phyloP scores from a whole-genome alignment of 2,113 vertebrate species.

The Sciurus niger region DNA sequence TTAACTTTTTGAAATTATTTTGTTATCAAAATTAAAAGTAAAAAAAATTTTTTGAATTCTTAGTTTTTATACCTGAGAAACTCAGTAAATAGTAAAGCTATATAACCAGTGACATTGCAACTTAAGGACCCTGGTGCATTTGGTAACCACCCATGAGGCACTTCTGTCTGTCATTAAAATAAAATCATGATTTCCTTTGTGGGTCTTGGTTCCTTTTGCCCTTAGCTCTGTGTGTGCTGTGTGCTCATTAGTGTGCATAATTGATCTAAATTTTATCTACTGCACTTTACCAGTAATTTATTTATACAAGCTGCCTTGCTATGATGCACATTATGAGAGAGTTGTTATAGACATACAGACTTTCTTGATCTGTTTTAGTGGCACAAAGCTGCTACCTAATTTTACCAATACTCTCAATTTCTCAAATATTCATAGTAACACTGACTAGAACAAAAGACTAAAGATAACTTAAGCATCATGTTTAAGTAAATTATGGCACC shows the following conservation, averaged over 20 bases:
- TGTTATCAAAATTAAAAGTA: neutral
- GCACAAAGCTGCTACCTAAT: neutral
- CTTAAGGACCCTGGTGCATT: neutral
- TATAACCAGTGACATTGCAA: neutral
- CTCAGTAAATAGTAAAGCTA: neutral
- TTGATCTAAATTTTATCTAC: neutral
- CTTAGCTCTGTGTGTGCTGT: neutral
- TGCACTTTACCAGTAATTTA: neutral
- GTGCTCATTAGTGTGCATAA: neutral
- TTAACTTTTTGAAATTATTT: slow-evolving; percentile 7
- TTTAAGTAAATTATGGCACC: neutral
- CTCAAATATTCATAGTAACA: neutral
- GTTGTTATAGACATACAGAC: neutral
- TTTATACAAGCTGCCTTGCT: neutral
- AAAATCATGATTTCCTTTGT: neutral
- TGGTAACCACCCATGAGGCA: neutral
- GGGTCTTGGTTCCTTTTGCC: neutral
- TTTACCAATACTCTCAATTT: neutral
- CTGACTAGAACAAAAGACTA: neutral
- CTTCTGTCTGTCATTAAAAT: neutral
- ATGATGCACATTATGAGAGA: neutral
- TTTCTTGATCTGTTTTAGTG: neutral
- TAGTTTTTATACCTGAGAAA: slow-evolving; percentile 9
- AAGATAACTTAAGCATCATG: neutral
- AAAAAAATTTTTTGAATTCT: neutral